These are phyloP conservation scores for Egretta garzetta DNA, from an alignment of 2,113 vertebrate species.

Conservation along the genomic window DNA sequence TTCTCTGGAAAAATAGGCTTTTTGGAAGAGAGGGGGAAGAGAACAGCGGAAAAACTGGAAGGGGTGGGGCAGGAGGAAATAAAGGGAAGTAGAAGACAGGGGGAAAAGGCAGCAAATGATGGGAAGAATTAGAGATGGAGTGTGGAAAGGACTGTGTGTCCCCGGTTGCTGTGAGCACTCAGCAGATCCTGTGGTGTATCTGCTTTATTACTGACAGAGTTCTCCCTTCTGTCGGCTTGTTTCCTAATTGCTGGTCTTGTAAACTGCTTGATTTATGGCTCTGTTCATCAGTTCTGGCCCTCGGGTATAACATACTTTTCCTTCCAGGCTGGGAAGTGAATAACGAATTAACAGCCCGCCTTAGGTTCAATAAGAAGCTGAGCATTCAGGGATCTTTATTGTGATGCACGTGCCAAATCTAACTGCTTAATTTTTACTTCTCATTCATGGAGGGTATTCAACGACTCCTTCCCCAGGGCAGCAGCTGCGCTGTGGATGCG, in stretches of 20 bases:
- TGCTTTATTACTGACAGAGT: conserved; percentile 60
- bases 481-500: not conserved
- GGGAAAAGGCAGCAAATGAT: not conserved
- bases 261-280: conserved; percentile 79
- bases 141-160: not conserved
- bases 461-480: conserved; percentile 22
- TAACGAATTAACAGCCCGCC: conserved; percentile 73
- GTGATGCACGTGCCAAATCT: conserved; percentile 61
- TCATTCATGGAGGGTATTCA: conserved; percentile 53
- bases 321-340: conserved; percentile 74
- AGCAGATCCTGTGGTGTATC: conserved; percentile 42
- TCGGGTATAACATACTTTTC: conserved; percentile 68
- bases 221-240: conserved; percentile 67
- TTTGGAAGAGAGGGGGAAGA: not conserved
- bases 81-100: not conserved
- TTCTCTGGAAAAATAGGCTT: not conserved
- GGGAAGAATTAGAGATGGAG: not conserved
- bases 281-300: conserved; percentile 65
- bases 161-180: conserved; percentile 25
- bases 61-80: not conserved
- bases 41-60: not conserved
- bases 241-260: conserved; percentile 75
- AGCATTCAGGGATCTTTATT: conserved; percentile 71
- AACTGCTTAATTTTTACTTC: conserved; percentile 60
- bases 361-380: conserved; percentile 68